Conservation (phyloP, 2,888 invertebrate genomes). For the Drosophila setosimentum region DNA sequence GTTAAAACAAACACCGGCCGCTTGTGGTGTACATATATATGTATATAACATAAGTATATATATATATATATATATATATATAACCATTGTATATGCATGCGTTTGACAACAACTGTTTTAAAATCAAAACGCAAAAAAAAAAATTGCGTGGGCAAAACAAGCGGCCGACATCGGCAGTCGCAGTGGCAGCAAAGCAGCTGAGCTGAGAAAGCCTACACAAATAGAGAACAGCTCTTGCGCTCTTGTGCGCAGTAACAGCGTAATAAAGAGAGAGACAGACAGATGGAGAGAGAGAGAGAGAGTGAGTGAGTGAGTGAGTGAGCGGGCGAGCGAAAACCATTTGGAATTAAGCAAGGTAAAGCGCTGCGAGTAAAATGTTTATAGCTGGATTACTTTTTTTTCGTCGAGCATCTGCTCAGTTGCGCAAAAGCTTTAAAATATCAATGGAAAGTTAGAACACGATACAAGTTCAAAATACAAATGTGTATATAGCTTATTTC, state of each 20-base stretch:
- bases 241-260: conserved; percentile 13
- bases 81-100: conserved; percentile 10
- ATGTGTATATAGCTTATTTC: not conserved
- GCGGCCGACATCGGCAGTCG: conserved; percentile 16
- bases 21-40: not conserved
- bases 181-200: conserved; percentile 24
- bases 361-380: conserved; percentile 17
- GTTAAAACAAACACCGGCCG: conserved; percentile 31
- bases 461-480: not conserved
- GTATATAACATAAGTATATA: not conserved
- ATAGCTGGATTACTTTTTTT: conserved; percentile 8
- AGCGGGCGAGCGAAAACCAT: conserved; percentile 27
- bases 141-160: conserved; percentile 61
- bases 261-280: conserved; percentile 1
- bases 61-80: conserved; percentile 1
- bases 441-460: not conserved
- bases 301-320: conserved; percentile 6
- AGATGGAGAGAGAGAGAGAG: conserved; percentile 1
- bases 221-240: conserved; percentile 36
- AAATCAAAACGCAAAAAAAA: conserved; percentile 47
- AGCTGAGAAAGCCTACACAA: conserved; percentile 18
- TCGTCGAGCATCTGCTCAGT: conserved; percentile 26
- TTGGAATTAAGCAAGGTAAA: conserved; percentile 29
- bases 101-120: conserved; percentile 35
- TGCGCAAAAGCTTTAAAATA: not conserved